These are phyloP conservation scores for Heterotis niloticus DNA, from an alignment of 2,113 vertebrate genomes.

Conservation along the genomic window DNA sequence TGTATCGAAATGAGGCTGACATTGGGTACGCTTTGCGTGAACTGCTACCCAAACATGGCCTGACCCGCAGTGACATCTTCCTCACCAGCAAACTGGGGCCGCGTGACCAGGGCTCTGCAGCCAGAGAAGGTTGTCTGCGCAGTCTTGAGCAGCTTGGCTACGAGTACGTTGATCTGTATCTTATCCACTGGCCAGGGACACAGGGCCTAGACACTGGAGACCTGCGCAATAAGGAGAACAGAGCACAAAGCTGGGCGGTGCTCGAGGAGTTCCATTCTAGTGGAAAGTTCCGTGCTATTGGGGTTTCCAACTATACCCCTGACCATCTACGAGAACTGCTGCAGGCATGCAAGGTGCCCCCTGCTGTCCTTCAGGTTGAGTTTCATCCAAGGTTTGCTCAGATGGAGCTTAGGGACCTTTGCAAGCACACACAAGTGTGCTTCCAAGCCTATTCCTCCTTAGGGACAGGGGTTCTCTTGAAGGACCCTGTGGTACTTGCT, in stretches of 20 bases:
- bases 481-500: slow-evolving; percentile 52
- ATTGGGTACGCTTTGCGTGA: slow-evolving; percentile 59
- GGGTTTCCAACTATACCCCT: slow-evolving; percentile 75
- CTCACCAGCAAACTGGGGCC: slow-evolving; percentile 74
- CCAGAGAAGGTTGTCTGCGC: slow-evolving; percentile 55
- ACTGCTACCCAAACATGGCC: slow-evolving; percentile 65
- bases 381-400: slow-evolving; percentile 72
- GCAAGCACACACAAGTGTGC: slow-evolving; percentile 59
- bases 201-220: slow-evolving; percentile 62
- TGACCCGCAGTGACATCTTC: slow-evolving; percentile 65
- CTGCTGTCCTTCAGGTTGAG: slow-evolving; percentile 71
- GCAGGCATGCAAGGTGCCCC: slow-evolving; percentile 55
- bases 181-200: slow-evolving; percentile 79
- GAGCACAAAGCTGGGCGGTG: slow-evolving; percentile 63
- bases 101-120: slow-evolving; percentile 60
- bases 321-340: slow-evolving; percentile 65
- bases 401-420: slow-evolving; percentile 58
- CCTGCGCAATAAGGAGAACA: slow-evolving; percentile 56
- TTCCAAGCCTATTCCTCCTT: slow-evolving; percentile 76
- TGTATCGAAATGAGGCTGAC: slow-evolving; percentile 69
- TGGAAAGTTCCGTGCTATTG: slow-evolving; percentile 69
- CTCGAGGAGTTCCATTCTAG: slow-evolving; percentile 65
- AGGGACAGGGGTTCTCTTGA: slow-evolving; percentile 62
- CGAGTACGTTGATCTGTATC: slow-evolving; percentile 72
- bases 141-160: slow-evolving; percentile 64